phyloP scores from a whole-genome alignment of 2,888 invertebrate genomes.

The Caenorhabditis imperialis region DNA sequence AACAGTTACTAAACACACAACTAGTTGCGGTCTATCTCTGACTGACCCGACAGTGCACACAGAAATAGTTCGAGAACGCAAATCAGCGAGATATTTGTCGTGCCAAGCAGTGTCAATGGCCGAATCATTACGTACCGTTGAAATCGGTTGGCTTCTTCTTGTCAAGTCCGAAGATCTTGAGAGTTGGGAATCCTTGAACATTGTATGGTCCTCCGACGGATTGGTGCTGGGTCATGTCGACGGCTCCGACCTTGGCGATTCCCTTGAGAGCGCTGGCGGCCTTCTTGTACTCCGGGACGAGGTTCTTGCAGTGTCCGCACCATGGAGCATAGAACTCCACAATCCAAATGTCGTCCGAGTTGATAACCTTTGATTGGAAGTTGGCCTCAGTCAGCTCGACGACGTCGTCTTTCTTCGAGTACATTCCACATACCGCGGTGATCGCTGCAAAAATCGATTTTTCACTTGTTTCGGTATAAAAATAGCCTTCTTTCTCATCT shows the following conservation, averaged over 20 bases:
- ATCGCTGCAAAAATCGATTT: conserved; percentile 41
- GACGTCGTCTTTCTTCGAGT: conserved; percentile 81
- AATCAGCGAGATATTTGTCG: conserved; percentile 40
- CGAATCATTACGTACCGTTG: conserved; percentile 79
- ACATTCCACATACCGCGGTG: conserved; percentile 53
- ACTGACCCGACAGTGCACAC: conserved; percentile 37
- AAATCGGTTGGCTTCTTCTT: conserved; percentile 89
- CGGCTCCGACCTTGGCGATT: conserved; percentile 91
- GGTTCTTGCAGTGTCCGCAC: conserved; percentile 85
- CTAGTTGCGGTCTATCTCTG: conserved; percentile 10
- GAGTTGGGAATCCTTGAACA: conserved; percentile 93
- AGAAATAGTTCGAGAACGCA: conserved; percentile 35
- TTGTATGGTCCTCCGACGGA: conserved; percentile 87
- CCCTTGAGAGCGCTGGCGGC: conserved; percentile 94
- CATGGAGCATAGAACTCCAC: conserved; percentile 97
- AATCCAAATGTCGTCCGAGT: conserved; percentile 91
- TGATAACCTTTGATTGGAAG: conserved; percentile 88
- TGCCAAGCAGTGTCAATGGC: conserved; percentile 11
- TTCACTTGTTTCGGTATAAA: neutral
- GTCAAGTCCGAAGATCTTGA: conserved; percentile 91
- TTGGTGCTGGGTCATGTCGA: conserved; percentile 92
- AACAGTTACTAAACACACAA: conserved; percentile 54
- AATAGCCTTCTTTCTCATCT: neutral
- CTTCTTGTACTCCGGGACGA: conserved; percentile 94
- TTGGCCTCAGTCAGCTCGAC: conserved; percentile 89